These are phyloP conservation scores for Eristalinus aeneus DNA, from an alignment of 2,888 invertebrate species.

Conservation along the genomic window DNA sequence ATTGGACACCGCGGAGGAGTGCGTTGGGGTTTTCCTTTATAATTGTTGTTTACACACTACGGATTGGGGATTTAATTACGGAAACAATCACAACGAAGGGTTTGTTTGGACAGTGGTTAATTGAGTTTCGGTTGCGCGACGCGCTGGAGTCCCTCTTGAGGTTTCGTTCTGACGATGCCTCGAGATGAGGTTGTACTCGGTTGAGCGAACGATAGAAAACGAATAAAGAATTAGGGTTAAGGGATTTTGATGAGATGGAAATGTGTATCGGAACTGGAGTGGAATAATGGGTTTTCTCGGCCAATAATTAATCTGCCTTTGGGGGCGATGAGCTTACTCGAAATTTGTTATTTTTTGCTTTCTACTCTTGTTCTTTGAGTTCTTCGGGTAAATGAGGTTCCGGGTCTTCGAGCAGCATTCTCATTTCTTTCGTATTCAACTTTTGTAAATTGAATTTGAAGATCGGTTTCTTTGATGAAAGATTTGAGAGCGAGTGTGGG, in stretches of 20 bases:
- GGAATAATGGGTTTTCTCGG: slow-evolving; percentile 63
- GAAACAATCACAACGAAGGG: slow-evolving; percentile 58
- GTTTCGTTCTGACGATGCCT: slow-evolving; percentile 40
- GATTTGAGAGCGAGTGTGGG: not conserved
- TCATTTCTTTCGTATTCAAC: not conserved
- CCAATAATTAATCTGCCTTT: slow-evolving; percentile 60
- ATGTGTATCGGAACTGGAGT: slow-evolving; percentile 64
- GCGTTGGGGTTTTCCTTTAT: slow-evolving; percentile 53
- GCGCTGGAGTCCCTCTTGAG: slow-evolving; percentile 43
- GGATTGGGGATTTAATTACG: slow-evolving; percentile 68
- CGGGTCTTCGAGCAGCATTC: not conserved
- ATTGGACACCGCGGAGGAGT: not conserved
- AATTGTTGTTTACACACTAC: slow-evolving; percentile 69
- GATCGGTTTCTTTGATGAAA: not conserved
- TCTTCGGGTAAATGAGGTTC: not conserved
- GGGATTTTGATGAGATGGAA: slow-evolving; percentile 51
- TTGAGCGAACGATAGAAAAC: slow-evolving; percentile 20
- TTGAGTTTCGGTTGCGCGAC: slow-evolving; percentile 67
- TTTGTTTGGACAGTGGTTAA: slow-evolving; percentile 70
- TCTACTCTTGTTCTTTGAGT: not conserved
- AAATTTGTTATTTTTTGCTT: not conserved
- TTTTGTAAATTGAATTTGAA: not conserved
- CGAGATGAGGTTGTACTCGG: not conserved
- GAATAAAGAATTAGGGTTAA: slow-evolving; percentile 59
- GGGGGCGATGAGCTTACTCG: slow-evolving; percentile 10